Base-by-base conservation (phyloP, 2,888 invertebrate genomes). In the Deroplatys truncata region DNA sequence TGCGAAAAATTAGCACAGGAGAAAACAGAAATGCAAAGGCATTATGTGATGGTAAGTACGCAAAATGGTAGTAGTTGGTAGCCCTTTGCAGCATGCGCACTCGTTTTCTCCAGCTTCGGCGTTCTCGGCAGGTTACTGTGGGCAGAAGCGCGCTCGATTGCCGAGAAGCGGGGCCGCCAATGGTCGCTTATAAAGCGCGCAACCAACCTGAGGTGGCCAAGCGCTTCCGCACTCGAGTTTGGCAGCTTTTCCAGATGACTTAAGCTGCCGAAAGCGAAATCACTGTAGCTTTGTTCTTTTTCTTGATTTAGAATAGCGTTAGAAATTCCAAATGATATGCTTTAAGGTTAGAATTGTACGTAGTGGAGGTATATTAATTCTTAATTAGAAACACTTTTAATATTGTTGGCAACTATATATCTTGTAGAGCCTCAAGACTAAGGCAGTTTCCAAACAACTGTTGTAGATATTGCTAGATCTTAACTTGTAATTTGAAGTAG, bases 21-120 rank as follows among this genome's bases (percentile, higher is more conserved):
- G 94, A 97, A 97, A 94, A 97, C 97, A 91, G 97, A 97, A 94
- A 97, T 97, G 96, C 97, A 97, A 94, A 95, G 97, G 93, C 97
- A 97, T 94, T 97, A 97, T 94, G 97, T 97, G 91, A 97, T 97
- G 97, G 97, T 97, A 94, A 96, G 96, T 95, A 85, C 20, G 9
- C 56, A 72, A 72, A 72, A 4, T 72, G 1, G 5, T 49, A 1
- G 49, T 20, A 25, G 56, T 72, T 4, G 56, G 15, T 56, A 56
- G 56, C 20, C 56, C 20, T 72, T 72, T 72, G 56, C 56, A 56
- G 20, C 56, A 72, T 72, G 56, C 13, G 43, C 16, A 72, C 56
- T 3, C 20, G 56, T 72, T 72, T 72, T 72, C 56, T 72, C 56
- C 20, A 72, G 56, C 56, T 72, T 20, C 56, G 56, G 56, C 56